phyloP scores from a whole-genome alignment of 2,888 invertebrate genomes.

The Phalangium opilio region DNA sequence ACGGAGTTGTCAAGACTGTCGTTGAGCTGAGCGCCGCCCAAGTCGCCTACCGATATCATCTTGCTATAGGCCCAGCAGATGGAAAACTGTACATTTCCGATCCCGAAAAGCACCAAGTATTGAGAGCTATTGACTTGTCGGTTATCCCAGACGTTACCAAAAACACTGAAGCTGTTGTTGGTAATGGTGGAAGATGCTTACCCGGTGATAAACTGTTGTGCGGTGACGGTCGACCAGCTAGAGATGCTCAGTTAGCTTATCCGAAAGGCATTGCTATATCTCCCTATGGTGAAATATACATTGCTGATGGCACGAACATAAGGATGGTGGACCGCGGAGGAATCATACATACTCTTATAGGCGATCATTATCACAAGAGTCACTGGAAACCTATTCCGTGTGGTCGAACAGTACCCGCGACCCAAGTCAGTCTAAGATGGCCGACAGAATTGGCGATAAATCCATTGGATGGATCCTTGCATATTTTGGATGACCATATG shows the following conservation, averaged over 20 bases:
- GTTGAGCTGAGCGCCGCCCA: slow-evolving; percentile 79
- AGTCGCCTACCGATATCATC: slow-evolving; percentile 90
- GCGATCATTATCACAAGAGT: slow-evolving; percentile 86
- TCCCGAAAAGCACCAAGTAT: slow-evolving; percentile 64
- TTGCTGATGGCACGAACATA: slow-evolving; percentile 93
- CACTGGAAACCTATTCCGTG: slow-evolving; percentile 91
- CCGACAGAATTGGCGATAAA: slow-evolving; percentile 91
- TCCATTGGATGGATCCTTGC: slow-evolving; percentile 80
- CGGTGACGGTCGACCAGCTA: slow-evolving; percentile 84
- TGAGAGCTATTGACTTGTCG: slow-evolving; percentile 15
- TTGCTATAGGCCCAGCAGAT: slow-evolving; percentile 90
- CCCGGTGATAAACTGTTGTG: slow-evolving; percentile 79
- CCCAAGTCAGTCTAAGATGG: slow-evolving; percentile 73
- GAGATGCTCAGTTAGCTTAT: slow-evolving; percentile 78
- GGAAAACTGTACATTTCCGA: slow-evolving; percentile 92
- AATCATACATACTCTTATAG: slow-evolving; percentile 82
- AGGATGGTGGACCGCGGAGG: slow-evolving; percentile 69
- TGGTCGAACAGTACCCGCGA: slow-evolving; percentile 28
- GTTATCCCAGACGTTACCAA: slow-evolving; percentile 26
- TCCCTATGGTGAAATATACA: slow-evolving; percentile 87
- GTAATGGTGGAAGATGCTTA: slow-evolving; percentile 76
- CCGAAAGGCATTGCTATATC: slow-evolving; percentile 58
- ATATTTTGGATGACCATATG: slow-evolving; percentile 88
- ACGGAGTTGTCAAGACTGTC: slow-evolving; percentile 76
- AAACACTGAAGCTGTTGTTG: slow-evolving; percentile 36